A percentile compares a stretch with the other conserved stretches of the same genome.
phyloP scores from a whole-genome alignment of 2,113 vertebrate species.

The Athene cunicularia region DNA sequence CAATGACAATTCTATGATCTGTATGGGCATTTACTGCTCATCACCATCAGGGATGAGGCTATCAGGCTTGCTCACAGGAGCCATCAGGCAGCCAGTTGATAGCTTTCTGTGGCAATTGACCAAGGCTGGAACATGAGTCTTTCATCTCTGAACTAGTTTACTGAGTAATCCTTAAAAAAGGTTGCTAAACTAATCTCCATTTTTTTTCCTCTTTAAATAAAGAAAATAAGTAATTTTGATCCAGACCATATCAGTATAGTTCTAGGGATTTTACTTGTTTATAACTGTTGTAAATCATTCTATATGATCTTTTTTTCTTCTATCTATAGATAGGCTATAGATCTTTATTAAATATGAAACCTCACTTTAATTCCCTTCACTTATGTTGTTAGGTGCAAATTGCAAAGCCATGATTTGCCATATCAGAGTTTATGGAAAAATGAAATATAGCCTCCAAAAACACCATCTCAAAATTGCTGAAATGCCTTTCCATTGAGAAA shows the following conservation, averaged over 20 bases:
- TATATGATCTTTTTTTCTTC: background rate
- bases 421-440: background rate
- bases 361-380: background rate
- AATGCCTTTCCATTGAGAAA: background rate
- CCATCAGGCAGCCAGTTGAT: background rate
- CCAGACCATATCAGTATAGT: background rate
- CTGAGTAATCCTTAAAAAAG: background rate
- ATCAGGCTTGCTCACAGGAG: rapidly evolving
- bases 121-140: background rate
- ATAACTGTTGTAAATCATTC: background rate
- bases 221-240: background rate
- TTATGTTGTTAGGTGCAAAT: background rate
- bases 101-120: background rate
- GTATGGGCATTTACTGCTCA: background rate
- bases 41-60: background rate
- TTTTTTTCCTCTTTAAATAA: background rate
- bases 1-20: background rate
- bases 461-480: background rate
- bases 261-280: background rate
- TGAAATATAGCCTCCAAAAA: background rate
- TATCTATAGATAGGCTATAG: background rate
- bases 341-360: background rate
- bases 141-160: background rate
- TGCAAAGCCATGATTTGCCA: background rate
- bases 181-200: background rate